Evolutionary conservation across 2,797 vertebrate species (phyloP).

Genomic region (Amazona finschi): DNA sequence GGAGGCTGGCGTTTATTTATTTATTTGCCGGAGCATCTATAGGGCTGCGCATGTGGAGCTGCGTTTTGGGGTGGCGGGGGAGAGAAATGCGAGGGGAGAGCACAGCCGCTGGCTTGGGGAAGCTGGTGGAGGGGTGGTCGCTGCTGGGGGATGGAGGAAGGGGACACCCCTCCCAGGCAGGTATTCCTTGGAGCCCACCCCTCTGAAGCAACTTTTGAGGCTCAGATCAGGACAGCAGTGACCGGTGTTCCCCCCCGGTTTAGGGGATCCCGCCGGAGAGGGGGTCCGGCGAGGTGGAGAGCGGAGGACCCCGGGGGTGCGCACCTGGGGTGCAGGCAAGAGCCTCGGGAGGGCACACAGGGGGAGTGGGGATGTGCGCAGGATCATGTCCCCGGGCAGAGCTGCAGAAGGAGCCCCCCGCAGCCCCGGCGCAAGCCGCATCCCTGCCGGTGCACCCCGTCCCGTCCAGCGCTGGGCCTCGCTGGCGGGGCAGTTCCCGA

Average conservation of each 20-base stretch:
- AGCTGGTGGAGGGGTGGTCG: not conserved
- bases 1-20: constrained; percentile 24
- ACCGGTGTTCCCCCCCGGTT: not conserved
- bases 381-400: fast-evolving
- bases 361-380: too few species aligned
- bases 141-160: not conserved
- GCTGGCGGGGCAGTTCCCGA: not conserved
- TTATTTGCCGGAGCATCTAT: constrained; percentile 15
- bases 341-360: not conserved
- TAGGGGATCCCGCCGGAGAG: not conserved
- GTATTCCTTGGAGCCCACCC: not conserved
- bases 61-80: not conserved
- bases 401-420: not conserved
- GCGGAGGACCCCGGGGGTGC: not conserved
- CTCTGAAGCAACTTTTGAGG: not conserved
- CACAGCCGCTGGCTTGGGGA: too few species aligned
- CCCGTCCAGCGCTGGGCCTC: not conserved
- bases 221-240: not conserved
- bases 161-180: not conserved
- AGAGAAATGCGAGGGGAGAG: not conserved
- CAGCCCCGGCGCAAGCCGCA: not conserved
- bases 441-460: fast-evolving
- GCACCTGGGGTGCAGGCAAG: not conserved
- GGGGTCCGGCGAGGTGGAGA: not conserved
- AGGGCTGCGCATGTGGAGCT: not conserved